Conservation (phyloP, 2,888 invertebrate genomes). For the Nemurella pictetii region DNA sequence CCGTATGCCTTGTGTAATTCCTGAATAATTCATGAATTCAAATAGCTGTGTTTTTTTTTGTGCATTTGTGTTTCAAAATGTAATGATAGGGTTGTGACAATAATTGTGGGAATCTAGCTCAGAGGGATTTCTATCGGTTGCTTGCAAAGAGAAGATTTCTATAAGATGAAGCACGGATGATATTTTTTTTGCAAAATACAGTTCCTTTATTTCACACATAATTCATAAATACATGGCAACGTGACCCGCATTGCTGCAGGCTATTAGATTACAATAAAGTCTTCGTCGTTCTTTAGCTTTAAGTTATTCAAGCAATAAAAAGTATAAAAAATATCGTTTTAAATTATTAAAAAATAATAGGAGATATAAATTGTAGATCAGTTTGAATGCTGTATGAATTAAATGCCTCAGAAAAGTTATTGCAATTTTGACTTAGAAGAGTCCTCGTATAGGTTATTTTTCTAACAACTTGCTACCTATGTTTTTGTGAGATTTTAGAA, state of each 20-base stretch:
- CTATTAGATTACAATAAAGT: neutral
- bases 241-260: slow-evolving; percentile 18
- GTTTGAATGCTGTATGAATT: neutral
- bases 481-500: neutral
- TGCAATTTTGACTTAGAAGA: neutral
- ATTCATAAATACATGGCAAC: slow-evolving; percentile 36
- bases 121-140: neutral
- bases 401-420: neutral
- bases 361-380: neutral
- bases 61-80: neutral
- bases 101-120: neutral
- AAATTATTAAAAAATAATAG: neutral
- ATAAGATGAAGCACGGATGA: neutral
- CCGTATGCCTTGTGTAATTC: neutral
- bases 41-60: neutral
- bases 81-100: neutral
- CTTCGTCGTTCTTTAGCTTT: slow-evolving; percentile 3
- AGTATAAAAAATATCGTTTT: neutral
- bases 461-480: neutral
- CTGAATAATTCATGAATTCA: neutral
- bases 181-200: slow-evolving; percentile 30
- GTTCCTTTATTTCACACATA: slow-evolving; percentile 35
- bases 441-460: neutral
- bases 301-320: neutral
- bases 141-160: neutral